Conservation (phyloP, 2,888 invertebrate species). For the Trichacis sp. region DNA sequence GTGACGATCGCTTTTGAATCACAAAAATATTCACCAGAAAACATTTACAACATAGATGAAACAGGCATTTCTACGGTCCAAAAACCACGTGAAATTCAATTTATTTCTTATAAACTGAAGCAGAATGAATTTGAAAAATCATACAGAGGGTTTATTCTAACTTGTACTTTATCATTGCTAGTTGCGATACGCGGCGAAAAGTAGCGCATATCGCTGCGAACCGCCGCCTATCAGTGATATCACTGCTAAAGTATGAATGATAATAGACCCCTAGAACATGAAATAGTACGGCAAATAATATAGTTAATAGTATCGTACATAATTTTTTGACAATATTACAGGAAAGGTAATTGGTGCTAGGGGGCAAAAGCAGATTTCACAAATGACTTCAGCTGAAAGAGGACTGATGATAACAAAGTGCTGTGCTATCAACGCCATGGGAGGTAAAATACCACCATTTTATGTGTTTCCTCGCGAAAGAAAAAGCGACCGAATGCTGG, state of each 20-base stretch:
- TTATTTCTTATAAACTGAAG: too few species aligned
- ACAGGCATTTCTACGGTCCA: conserved; percentile 48
- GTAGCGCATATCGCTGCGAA: too few species aligned
- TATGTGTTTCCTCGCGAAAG: conserved; percentile 38
- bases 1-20: background rate
- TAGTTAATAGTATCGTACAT: too few species aligned
- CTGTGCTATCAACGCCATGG: conserved; percentile 37
- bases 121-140: too few species aligned
- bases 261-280: too few species aligned
- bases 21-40: background rate
- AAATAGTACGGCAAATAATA: too few species aligned
- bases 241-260: too few species aligned
- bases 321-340: background rate
- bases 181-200: too few species aligned
- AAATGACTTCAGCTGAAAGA: conserved; percentile 45
- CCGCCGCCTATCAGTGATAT: too few species aligned
- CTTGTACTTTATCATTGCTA: too few species aligned
- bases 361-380: conserved; percentile 10
- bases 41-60: background rate
- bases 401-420: conserved; percentile 41
- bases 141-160: too few species aligned
- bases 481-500: background rate
- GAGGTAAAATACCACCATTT: conserved; percentile 42
- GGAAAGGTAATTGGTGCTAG: conserved; percentile 14
- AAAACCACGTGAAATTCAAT: conserved; percentile 47